Evolutionary conservation across 2,888 invertebrate genomes (phyloP), one percentile per base, ranked within the genome.

Genomic region (Mermis nigrescens): DNA sequence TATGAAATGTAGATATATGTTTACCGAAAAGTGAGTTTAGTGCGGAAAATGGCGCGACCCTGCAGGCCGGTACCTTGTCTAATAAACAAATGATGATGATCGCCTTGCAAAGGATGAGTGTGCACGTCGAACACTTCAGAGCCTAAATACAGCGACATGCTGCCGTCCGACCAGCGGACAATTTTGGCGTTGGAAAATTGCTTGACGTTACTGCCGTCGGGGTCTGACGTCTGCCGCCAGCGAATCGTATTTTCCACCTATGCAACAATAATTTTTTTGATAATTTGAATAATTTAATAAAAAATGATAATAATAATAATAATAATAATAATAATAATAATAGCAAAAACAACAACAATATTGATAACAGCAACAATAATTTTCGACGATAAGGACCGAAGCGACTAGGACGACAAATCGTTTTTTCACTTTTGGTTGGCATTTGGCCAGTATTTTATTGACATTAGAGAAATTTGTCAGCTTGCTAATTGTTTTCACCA

Each of bases 41-140:
- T 92, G 46, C 88, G 81, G 78, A 98, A 95, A 31, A 98, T 89
- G 0, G 92, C 88, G 74, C 95, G 95, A 0, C 94, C 95, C 70
- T 94, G 92, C 1, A 95, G 79, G 79, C 94, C 94, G 0, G 92
- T 92, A 46, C 94, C 94, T 80, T 95, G 94, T 0, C 95, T 82
- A 62, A 95, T 89, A 75, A 91, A 98, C 64, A 98, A 78, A 73
- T 98, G 95, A 76, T 95, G 95, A 78, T 91, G 90, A 73, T 94
- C 94, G 15, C 91, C 91, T 79, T 83, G 77, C 56, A 78, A 73
- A 19, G 89, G 75, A 0, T 89, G 87, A 73, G 86, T 85, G 73
- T 94, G 90, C 0, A 98, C 87, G 74, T 99, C 95, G 73, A 98
- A 98, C 65, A 95, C 89, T 79, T 98, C 98, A 32, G 86, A 84